Base-by-base conservation (phyloP, 2,797 vertebrate species). In the Ara ararauna region DNA sequence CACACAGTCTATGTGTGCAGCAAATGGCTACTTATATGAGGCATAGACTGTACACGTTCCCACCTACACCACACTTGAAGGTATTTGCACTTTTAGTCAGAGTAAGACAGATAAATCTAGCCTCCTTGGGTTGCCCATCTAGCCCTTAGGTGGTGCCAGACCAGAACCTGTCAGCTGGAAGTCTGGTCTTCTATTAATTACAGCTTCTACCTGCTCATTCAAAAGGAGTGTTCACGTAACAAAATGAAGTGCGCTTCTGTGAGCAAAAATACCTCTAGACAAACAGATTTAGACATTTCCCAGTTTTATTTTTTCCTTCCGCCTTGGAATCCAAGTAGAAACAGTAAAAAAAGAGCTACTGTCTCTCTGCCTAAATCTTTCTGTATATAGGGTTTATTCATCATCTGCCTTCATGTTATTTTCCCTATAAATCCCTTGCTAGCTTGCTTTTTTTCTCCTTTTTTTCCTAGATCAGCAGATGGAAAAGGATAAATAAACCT, bases 371-470 rank as follows among this genome's bases (percentile, higher is more conserved):
- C 48, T 61, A 56, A 80, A 85, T 85, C 17, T 82, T 88, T 48
- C 27, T 44, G 40, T 70, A 50, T 3, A 7, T 36, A 66, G 34
- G 5, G 23, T 89, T 96, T 92, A 68, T 87, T 92, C 3, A 51
- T 79, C 82, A 62, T 70, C 54, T 93, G 34, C 58, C 90, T 93
- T 95, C 42, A 45, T 89, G 38, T 77, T 93, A 38, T 90, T 93
- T 96, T 86, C 42, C 60, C 51, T 90, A 23, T 73, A 74, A 90
- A 61, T 54, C 48, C 14, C 64, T 72, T 71, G 74, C 71, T 87
- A 66, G 15, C 12, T 85, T 92, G 48, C 65, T 89, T 87, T 29
- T 79, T 78, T 62, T 75, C 32, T 77, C 48, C 38, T 77, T 60
- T 85, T 38, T 67, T 87, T 87, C 44, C 73, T 66, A 75, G 70